phyloP scores from a whole-genome alignment of 2,888 invertebrate genomes.

The Axea sp. region DNA sequence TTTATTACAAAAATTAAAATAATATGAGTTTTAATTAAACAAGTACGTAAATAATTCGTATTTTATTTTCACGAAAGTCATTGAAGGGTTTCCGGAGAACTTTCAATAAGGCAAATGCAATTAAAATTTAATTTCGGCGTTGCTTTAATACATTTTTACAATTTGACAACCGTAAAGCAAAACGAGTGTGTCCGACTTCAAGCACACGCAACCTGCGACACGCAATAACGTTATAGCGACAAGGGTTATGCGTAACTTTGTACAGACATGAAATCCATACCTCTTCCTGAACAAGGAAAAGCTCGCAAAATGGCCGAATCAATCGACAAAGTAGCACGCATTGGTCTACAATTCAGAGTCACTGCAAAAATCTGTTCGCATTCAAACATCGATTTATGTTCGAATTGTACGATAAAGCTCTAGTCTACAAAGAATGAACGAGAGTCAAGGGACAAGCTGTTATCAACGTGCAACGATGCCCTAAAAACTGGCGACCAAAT shows the following conservation, averaged over 20 bases:
- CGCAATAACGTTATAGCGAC: slow-evolving; percentile 34
- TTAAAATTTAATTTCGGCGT: slow-evolving; percentile 49
- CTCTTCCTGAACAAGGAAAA: slow-evolving; percentile 56
- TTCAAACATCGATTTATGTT: slow-evolving; percentile 54
- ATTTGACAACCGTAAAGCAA: slow-evolving; percentile 36
- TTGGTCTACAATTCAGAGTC: slow-evolving; percentile 43
- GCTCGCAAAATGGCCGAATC: slow-evolving; percentile 56
- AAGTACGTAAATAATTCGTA: too few relatives aligned
- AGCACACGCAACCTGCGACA: slow-evolving; percentile 47
- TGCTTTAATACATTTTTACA: slow-evolving; percentile 30
- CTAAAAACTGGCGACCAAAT: slow-evolving; percentile 24
- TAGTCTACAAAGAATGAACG: slow-evolving; percentile 39
- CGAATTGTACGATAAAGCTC: slow-evolving; percentile 37
- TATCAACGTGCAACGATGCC: slow-evolving; percentile 21
- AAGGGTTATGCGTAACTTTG: slow-evolving; percentile 29
- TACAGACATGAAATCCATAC: slow-evolving; percentile 48
- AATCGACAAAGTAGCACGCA: slow-evolving; percentile 54
- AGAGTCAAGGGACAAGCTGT: slow-evolving; percentile 45
- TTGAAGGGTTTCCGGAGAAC: neutral
- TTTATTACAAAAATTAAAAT: too few relatives aligned
- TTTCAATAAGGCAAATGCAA: slow-evolving; percentile 61
- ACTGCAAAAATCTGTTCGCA: slow-evolving; percentile 46
- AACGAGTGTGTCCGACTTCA: slow-evolving; percentile 30
- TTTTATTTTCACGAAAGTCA: slow-evolving; percentile 7
- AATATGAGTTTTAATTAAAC: too few relatives aligned